Percentiles rank a stretch among this genome's conserved stretches.
phyloP scores from a whole-genome alignment of 1,140 invertebrate species.

The Diplogasteroides magnus region DNA sequence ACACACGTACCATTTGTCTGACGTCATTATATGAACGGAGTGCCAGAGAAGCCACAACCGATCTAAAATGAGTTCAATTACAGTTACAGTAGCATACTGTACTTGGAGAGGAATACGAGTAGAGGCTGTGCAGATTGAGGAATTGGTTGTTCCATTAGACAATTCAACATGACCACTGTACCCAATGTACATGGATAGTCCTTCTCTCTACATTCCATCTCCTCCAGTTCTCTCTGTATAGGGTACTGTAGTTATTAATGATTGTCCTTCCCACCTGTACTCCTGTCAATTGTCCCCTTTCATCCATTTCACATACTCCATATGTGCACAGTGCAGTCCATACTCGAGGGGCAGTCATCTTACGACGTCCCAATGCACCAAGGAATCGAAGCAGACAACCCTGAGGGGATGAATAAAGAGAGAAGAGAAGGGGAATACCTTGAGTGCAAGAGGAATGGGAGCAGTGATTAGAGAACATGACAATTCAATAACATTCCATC shows the following conservation, averaged over 20 bases:
- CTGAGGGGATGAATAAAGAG: neutral
- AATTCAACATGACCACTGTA: neutral
- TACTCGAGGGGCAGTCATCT: neutral
- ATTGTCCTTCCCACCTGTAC: neutral
- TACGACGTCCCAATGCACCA: neutral
- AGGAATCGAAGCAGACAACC: neutral
- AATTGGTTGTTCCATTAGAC: neutral
- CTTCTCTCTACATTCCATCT: neutral
- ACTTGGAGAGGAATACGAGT: neutral
- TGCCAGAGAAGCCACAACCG: neutral
- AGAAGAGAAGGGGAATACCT: too few relatives aligned
- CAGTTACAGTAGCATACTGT: neutral
- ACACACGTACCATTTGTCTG: neutral
- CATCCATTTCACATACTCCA: neutral
- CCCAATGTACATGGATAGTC: neutral
- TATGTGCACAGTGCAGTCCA: neutral
- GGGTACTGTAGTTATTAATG: too few relatives aligned
- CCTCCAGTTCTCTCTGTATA: neutral
- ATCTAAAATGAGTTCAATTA: neutral
- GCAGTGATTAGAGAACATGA: neutral
- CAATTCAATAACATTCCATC: neutral
- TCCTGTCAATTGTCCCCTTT: neutral
- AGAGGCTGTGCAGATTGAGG: neutral
- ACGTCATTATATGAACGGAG: neutral
- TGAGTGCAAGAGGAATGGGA: neutral